Percentiles rank a stretch among this genome's conserved stretches.
Evolutionary conservation across 2,113 vertebrate species (phyloP).

Genomic region (Lophius piscatorius): DNA sequence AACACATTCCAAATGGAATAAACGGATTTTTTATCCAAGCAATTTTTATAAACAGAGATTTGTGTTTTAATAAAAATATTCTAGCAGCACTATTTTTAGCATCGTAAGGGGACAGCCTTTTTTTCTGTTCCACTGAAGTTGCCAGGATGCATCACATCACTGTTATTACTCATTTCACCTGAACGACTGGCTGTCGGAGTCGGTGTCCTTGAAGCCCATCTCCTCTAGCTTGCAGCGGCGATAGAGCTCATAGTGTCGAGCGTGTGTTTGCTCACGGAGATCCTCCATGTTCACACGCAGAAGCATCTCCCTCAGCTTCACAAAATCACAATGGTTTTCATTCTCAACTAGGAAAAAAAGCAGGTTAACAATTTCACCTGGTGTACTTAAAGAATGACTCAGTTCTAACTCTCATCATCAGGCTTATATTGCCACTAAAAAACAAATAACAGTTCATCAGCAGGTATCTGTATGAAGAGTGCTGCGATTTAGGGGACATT

Average conservation of each 20-base stretch:
- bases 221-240: constrained; percentile 94
- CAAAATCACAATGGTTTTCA: constrained; percentile 96
- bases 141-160: constrained; percentile 17
- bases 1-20: no score
- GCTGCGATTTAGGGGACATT: background rate
- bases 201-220: constrained; percentile 96
- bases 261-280: constrained; percentile 93
- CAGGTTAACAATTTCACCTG: background rate
- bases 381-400: background rate
- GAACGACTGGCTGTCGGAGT: constrained; percentile 91
- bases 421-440: background rate
- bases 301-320: constrained; percentile 95
- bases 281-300: constrained; percentile 97
- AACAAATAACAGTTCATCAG: background rate
- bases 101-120: background rate
- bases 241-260: constrained; percentile 95
- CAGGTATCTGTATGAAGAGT: constrained; percentile 11
- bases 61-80: background rate
- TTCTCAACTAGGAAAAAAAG: constrained; percentile 87
- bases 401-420: background rate
- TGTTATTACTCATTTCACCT: constrained; percentile 78
- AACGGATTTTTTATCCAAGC: no score
- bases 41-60: no score
- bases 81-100: background rate
- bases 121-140: constrained; percentile 2